Evolutionary conservation across 2,888 invertebrate genomes (phyloP).

Genomic region (Eueremaeus valkanovi): DNA sequence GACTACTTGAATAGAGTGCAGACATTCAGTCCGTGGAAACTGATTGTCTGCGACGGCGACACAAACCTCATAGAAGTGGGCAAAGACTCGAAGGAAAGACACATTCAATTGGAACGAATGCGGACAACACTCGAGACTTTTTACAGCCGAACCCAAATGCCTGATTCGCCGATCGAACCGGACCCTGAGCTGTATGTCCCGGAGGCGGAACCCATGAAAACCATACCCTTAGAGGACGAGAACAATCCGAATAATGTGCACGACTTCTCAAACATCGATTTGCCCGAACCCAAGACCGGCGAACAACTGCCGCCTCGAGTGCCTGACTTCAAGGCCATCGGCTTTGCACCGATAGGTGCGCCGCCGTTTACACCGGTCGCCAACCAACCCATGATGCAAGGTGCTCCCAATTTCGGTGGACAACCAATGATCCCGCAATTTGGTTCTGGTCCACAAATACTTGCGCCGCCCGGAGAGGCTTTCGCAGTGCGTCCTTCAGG

Average conservation of each 20-base stretch:
- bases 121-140: slow-evolving; percentile 24
- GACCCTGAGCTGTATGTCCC: slow-evolving; percentile 70
- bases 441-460: not conserved
- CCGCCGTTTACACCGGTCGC: not conserved
- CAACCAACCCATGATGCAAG: not conserved
- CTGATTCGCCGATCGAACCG: slow-evolving; percentile 80
- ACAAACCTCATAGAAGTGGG: slow-evolving; percentile 29
- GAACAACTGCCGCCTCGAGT: not conserved
- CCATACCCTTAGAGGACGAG: slow-evolving; percentile 81
- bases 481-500: not conserved
- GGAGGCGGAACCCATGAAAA: slow-evolving; percentile 63
- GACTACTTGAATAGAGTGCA: not conserved
- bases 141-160: slow-evolving; percentile 19
- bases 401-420: not conserved
- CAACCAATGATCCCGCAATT: not conserved
- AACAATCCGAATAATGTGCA: slow-evolving; percentile 41
- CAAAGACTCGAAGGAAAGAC: slow-evolving; percentile 36
- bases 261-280: slow-evolving; percentile 27
- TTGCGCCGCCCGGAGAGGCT: not conserved
- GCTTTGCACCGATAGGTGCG: not conserved
- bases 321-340: too few relatives aligned
- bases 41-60: slow-evolving; percentile 37
- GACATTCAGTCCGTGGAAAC: slow-evolving; percentile 28
- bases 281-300: slow-evolving; percentile 1
- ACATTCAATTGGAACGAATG: slow-evolving; percentile 31